Evolutionary conservation across 23 tunicate species (phyloP), one percentile per base, ranked within the genome.

Genomic region (Ascidia mentula): DNA sequence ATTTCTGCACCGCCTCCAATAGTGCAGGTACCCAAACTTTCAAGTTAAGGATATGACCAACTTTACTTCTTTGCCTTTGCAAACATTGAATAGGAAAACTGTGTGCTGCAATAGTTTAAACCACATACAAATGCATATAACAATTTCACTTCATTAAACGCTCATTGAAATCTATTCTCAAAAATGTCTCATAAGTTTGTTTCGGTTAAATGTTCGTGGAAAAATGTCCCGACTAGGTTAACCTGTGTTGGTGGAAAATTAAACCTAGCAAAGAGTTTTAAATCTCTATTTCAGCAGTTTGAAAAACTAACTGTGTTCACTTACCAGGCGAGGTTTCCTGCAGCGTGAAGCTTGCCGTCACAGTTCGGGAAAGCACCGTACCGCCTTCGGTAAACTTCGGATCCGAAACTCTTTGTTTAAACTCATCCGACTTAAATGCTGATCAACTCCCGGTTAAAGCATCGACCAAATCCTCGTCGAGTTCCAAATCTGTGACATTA

Each of bases 1-100:
- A 85, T 37, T 76, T 85, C 45, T 85, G 89, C 36, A 78, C 83
- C 42, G 89, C 89, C 20, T 31, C 83, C 9, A 85, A 85, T 59
- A 38, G 39, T 6, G 45, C 80, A 31, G 89, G 89, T 85, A 0
- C 6, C 15, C 15, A 9, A n/a, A n/a, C n/a, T n/a, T n/a, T n/a
- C n/a, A n/a, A n/a, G n/a, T n/a, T n/a, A n/a, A n/a, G n/a, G n/a
- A n/a, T n/a, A n/a, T n/a, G n/a, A n/a, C n/a, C n/a, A n/a, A n/a
- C n/a, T n/a, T n/a, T n/a, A n/a, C n/a, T n/a, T n/a, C n/a, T n/a
- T n/a, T n/a, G n/a, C n/a, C n/a, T n/a, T n/a, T n/a, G n/a, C n/a
- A n/a, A n/a, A n/a, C n/a, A n/a, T n/a, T n/a, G n/a, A n/a, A n/a
- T n/a, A n/a, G n/a, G n/a, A n/a, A n/a, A n/a, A n/a, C n/a, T n/a